phyloP scores from a whole-genome alignment of 1,140 invertebrate species.

The Apis dorsata region DNA sequence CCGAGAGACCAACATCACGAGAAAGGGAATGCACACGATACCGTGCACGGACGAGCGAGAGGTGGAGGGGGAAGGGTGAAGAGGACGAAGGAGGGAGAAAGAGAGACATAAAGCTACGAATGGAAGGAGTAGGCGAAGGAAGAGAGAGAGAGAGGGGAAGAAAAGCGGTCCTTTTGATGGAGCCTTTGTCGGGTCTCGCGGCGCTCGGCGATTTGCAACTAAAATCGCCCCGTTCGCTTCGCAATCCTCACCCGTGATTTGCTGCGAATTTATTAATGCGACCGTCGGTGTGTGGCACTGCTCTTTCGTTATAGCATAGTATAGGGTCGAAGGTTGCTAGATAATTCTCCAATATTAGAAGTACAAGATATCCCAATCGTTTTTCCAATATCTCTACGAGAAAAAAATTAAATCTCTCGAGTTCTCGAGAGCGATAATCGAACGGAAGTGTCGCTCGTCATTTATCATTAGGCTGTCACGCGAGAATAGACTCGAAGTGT shows the following conservation, averaged over 20 bases:
- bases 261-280: constrained; percentile 79
- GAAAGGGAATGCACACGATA: constrained; percentile 34
- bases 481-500: background rate
- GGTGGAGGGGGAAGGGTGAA: constrained; percentile 21
- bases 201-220: constrained; percentile 80
- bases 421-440: background rate
- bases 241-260: constrained; percentile 71
- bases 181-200: constrained; percentile 80
- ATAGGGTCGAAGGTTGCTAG: background rate
- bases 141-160: constrained; percentile 38
- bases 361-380: background rate
- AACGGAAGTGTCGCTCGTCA: constrained; percentile 16
- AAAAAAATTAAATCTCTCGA: too few species aligned
- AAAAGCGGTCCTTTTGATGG: constrained; percentile 77
- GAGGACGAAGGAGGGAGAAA: constrained; percentile 11
- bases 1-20: constrained; percentile 21
- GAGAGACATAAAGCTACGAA: background rate
- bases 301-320: background rate
- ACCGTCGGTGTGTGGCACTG: constrained; percentile 52
- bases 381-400: too few species aligned
- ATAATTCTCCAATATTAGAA: background rate
- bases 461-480: constrained; percentile 17
- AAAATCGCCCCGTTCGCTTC: constrained; percentile 75
- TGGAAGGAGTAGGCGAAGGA: constrained; percentile 2
- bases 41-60: background rate